Evolutionary conservation across 2,797 vertebrate genomes (phyloP).

Genomic region (Tadarida brasiliensis): DNA sequence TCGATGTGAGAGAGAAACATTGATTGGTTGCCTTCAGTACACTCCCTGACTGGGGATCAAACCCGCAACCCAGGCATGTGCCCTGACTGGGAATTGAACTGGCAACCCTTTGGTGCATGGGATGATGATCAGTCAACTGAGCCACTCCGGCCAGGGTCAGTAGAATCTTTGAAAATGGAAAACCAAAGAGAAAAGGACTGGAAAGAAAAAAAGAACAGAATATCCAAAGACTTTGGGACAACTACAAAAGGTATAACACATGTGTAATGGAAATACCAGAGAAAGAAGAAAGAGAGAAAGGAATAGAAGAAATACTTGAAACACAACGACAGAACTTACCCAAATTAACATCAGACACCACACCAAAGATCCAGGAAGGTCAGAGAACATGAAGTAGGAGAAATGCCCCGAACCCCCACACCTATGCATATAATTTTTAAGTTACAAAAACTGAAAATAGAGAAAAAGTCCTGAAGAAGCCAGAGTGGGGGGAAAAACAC

Average conservation of each 20-base stretch:
- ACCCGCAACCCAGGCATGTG: too few relatives aligned
- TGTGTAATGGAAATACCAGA: neutral
- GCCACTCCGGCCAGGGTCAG: neutral
- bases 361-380: neutral
- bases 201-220: neutral
- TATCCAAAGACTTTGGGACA: neutral
- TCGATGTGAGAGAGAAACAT: too few relatives aligned
- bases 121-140: too few relatives aligned
- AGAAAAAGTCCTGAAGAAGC: neutral
- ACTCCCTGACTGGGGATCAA: too few relatives aligned
- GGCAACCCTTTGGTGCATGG: too few relatives aligned
- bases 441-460: neutral
- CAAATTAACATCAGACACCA: neutral
- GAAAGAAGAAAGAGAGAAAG: neutral
- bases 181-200: neutral
- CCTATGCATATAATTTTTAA: neutral
- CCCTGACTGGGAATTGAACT: too few relatives aligned
- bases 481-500: neutral
- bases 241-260: neutral
- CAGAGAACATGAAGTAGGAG: neutral
- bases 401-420: neutral
- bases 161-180: neutral
- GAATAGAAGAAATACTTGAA: constrained; percentile 1
- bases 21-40: too few relatives aligned
- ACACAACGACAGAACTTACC: neutral